Evolutionary conservation across 2,113 vertebrate genomes (phyloP).

Genomic region (Datnioides undecimradiatus): DNA sequence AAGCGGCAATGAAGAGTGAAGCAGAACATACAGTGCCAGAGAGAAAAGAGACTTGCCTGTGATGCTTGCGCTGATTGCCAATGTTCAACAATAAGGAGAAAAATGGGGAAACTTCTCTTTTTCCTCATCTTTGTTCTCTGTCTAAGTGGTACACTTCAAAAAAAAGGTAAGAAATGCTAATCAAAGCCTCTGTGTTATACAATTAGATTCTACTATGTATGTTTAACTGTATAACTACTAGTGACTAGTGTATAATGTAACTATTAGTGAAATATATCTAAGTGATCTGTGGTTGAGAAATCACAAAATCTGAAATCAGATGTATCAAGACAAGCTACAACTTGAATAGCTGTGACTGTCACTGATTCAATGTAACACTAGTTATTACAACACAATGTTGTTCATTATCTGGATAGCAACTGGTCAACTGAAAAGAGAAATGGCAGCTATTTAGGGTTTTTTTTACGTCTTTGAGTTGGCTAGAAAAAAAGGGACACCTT

Average conservation of each 20-base stretch:
- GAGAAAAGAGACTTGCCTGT: background rate
- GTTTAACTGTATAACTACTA: background rate
- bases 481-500: background rate
- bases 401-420: background rate
- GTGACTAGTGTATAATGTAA: no score
- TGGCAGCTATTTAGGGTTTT: background rate
- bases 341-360: background rate
- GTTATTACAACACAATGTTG: background rate
- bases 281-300: background rate
- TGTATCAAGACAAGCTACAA: background rate
- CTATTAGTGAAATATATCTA: background rate
- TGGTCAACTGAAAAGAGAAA: background rate
- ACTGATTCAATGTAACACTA: background rate
- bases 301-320: background rate
- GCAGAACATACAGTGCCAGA: background rate
- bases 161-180: constrained; percentile 52
- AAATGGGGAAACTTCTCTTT: constrained; percentile 53
- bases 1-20: background rate
- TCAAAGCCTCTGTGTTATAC: no score
- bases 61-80: background rate
- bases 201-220: no score
- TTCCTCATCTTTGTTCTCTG: constrained; percentile 30
- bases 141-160: constrained; percentile 38
- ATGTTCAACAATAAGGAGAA: background rate
- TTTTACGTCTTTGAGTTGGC: background rate